Conservation (phyloP, 2,888 invertebrate genomes). For the Polyommatus icarus region DNA sequence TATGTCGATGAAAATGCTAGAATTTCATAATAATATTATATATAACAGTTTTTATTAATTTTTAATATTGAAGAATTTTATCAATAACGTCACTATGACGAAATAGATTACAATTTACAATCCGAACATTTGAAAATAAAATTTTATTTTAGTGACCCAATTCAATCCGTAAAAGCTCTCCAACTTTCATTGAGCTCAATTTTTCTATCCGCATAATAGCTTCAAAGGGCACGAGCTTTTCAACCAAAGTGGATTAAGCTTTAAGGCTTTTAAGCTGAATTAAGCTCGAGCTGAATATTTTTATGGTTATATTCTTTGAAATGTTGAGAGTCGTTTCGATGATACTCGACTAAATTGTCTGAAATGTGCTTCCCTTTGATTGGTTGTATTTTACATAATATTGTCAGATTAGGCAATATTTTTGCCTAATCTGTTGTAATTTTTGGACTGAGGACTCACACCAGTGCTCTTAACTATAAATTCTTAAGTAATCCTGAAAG, state of each 20-base stretch:
- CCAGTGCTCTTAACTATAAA: too few relatives aligned
- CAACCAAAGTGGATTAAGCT: conserved; percentile 25
- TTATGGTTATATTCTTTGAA: not conserved
- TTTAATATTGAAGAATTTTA: too few relatives aligned
- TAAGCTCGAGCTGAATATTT: conserved; percentile 17
- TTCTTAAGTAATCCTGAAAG: too few relatives aligned
- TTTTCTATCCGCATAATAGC: conserved; percentile 23
- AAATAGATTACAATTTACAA: not conserved
- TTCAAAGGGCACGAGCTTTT: conserved; percentile 24
- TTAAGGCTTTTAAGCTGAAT: not conserved
- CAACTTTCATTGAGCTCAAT: conserved; percentile 18
- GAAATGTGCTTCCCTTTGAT: not conserved
- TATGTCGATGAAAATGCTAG: too few relatives aligned
- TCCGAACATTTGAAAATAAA: not conserved
- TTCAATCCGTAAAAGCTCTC: conserved; percentile 10
- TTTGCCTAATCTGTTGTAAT: not conserved
- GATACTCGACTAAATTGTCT: not conserved
- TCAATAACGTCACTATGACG: too few relatives aligned
- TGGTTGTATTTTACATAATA: not conserved
- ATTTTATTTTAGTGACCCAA: conserved; percentile 13
- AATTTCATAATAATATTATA: too few relatives aligned
- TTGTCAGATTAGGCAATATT: not conserved
- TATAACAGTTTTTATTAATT: too few relatives aligned
- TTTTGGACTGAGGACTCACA: too few relatives aligned
- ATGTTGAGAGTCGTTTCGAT: not conserved